A percentile compares a stretch with the other conserved stretches of the same genome.
Conservation (phyloP, 2,797 vertebrate genomes). For the Ctenopoma multispine region DNA sequence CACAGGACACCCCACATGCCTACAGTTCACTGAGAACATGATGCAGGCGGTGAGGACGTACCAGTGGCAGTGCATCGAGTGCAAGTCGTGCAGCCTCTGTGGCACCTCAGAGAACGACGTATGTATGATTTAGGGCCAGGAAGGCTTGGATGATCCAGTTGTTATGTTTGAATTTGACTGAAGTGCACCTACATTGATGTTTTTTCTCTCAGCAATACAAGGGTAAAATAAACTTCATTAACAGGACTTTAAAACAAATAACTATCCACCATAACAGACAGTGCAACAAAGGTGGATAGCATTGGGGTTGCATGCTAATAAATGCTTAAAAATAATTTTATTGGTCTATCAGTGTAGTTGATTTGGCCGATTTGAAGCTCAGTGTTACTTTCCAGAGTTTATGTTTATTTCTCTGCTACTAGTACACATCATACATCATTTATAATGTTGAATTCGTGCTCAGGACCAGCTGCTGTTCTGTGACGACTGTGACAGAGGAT, state of each 20-base stretch:
- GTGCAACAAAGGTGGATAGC: not conserved
- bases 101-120: conserved; percentile 99
- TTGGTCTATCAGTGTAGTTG: not conserved
- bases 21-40: conserved; percentile 99
- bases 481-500: conserved; percentile 98
- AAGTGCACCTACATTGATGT: not conserved
- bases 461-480: conserved; percentile 99
- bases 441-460: conserved; percentile 21
- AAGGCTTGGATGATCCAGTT: not conserved
- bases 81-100: conserved; percentile 98
- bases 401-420: not conserved
- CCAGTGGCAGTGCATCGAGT: conserved; percentile 99
- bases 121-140: conserved; percentile 57
- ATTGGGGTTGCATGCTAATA: not conserved
- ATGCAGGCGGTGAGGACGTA: conserved; percentile 97
- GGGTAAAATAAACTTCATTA: no score
- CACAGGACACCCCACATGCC: conserved; percentile 96
- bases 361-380: no score
- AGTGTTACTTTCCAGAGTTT: no score
- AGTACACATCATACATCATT: not conserved
- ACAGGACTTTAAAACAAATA: no score
- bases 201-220: not conserved
- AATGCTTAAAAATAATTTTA: not conserved
- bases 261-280: no score
- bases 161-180: not conserved